A percentile compares a stretch with the other conserved stretches of the same genome.
These are phyloP conservation scores for Gallirallus australis DNA, from an alignment of 2,797 vertebrate species.

Conservation along the genomic window DNA sequence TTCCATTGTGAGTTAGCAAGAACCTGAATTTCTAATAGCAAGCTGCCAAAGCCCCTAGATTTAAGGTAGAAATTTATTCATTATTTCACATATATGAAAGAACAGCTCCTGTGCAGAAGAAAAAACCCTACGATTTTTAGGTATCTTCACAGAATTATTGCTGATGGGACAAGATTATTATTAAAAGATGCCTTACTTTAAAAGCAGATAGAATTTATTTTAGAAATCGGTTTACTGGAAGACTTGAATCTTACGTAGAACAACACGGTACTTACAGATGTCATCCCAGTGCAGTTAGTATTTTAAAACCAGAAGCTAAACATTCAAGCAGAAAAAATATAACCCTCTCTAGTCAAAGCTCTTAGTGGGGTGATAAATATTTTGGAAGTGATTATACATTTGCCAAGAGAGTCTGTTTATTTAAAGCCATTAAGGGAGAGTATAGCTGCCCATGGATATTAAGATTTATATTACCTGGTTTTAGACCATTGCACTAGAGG, in stretches of 20 bases:
- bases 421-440: neutral
- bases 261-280: neutral
- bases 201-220: neutral
- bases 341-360: neutral
- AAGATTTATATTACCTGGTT: conserved; percentile 30
- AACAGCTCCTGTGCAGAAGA: neutral
- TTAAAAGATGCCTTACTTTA: neutral
- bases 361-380: conserved; percentile 21
- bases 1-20: neutral
- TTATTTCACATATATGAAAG: neutral
- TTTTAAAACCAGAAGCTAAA: conserved; percentile 4
- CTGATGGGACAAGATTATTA: neutral
- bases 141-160: conserved; percentile 1
- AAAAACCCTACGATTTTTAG: neutral
- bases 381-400: conserved; percentile 1
- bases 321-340: neutral
- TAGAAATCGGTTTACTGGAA: neutral
- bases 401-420: neutral
- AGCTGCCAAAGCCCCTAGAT: neutral
- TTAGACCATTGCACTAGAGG: neutral
- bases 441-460: neutral
- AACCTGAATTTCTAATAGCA: conserved; percentile 4
- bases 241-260: neutral
- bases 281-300: neutral
- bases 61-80: conserved; percentile 19